Evolutionary conservation across 2,888 invertebrate genomes (phyloP), one percentile per base, ranked within the genome.

Genomic region (Scaptomyza reducta): DNA sequence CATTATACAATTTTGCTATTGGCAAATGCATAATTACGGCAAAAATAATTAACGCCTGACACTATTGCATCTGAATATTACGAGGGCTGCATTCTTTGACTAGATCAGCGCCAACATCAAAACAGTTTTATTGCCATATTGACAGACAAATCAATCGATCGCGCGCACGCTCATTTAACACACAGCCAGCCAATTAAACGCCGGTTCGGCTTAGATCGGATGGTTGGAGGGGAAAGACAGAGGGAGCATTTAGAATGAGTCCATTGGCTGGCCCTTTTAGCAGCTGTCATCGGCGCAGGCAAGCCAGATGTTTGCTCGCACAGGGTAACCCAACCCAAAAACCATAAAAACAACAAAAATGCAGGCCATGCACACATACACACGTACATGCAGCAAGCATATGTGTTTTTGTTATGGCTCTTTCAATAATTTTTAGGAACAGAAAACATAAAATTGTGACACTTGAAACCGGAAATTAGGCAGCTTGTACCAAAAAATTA

Each of bases 401-500:
- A 42, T 3, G 6, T 64, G 61, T 66, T 62, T 74, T 58, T 70
- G 77, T 86, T 86, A 81, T 78, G 79, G 79, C 79, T 85, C 82
- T 79, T 82, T 79, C 76, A 79, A 79, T 79, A 71, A 75, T 80
- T 83, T 83, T 83, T 67, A 47, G 42, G 41, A 31, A 60, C 46
- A 53, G 53, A 55, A 66, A 77, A 79, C 70, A 47, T 45, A 75
- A 49, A 49, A 49, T 33, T 49, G 68, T 77, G 83, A 83, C 83
- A 83, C 81, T 83, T 77, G 83, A 83, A 83, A 83, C 83, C 83
- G 83, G 83, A 83, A 83, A 83, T 83, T 79, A 87, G 81, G 67
- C 77, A 76, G 77, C 74, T 71, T 78, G 77, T 65, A 60, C 66
- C 66, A 75, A 63, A 49, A 68, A 62, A 58, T 61, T 38, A 65